Evolutionary conservation across 2,797 vertebrate genomes (phyloP).

Genomic region (Brotula barbata): DNA sequence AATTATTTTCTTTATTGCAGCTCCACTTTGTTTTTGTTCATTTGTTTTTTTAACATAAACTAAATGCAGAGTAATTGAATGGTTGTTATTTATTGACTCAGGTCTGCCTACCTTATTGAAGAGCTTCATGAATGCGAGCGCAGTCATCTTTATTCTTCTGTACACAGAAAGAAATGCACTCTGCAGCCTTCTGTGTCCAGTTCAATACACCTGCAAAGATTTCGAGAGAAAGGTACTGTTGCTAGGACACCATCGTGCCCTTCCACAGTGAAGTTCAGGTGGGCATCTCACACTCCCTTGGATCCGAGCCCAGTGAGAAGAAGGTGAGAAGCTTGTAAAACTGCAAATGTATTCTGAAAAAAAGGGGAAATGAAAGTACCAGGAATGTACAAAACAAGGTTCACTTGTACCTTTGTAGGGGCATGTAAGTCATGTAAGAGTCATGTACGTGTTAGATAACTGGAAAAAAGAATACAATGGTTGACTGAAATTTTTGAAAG

Average conservation of each 20-base stretch:
- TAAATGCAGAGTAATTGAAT: neutral
- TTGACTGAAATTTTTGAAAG: neutral
- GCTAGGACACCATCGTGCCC: conserved; percentile 33
- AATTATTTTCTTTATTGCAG: neutral
- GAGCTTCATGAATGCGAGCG: neutral
- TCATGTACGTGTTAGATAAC: no score
- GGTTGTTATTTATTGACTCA: neutral
- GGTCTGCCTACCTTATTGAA: neutral
- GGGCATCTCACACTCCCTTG: neutral
- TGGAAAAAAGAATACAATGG: no score
- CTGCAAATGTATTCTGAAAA: neutral
- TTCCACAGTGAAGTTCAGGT: conserved; percentile 29
- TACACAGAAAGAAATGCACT: conserved; percentile 28
- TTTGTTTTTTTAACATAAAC: no score
- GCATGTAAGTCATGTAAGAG: no score
- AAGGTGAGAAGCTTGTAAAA: neutral
- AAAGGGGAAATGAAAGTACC: neutral
- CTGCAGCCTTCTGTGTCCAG: conserved; percentile 23
- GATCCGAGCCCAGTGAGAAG: conserved; percentile 21
- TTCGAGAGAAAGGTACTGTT: conserved; percentile 7
- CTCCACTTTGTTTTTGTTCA: no score
- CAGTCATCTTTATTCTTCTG: conserved; percentile 10
- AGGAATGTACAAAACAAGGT: neutral
- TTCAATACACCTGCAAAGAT: conserved; percentile 30
- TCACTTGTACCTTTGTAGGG: neutral